phyloP scores from a whole-genome alignment of 2,888 invertebrate species.

The Sarcophaga caerulescens region DNA sequence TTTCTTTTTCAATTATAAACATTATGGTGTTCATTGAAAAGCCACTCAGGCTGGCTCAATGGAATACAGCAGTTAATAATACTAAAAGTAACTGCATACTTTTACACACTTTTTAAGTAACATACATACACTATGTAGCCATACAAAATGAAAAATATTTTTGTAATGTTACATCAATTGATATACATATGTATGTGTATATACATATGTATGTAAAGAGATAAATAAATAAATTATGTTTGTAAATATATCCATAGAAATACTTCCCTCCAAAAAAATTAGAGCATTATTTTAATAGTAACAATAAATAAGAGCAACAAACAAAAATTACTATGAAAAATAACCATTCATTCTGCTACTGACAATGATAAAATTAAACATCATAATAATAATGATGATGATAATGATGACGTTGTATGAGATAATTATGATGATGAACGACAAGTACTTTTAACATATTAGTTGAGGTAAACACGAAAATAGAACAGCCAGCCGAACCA shows the following conservation, averaged over 20 bases:
- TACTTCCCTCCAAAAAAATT: neutral
- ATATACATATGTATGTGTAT: too few relatives aligned
- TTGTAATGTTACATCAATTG: too few relatives aligned
- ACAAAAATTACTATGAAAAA: conserved; percentile 24
- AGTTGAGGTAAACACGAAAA: conserved; percentile 62
- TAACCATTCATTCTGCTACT: neutral
- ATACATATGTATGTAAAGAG: neutral
- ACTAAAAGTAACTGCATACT: too few relatives aligned
- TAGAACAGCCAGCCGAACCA: conserved; percentile 20
- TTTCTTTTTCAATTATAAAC: too few relatives aligned
- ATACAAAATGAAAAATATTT: too few relatives aligned
- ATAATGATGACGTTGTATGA: neutral
- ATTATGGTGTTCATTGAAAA: too few relatives aligned
- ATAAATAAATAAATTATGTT: neutral
- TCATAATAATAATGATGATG: conserved; percentile 25
- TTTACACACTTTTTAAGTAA: too few relatives aligned
- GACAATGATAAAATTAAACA: conserved; percentile 37
- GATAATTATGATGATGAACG: neutral
- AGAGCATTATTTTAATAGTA: conserved; percentile 14
- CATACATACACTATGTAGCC: too few relatives aligned
- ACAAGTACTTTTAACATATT: conserved; percentile 48
- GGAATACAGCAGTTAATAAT: too few relatives aligned
- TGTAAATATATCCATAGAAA: neutral
- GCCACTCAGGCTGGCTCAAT: too few relatives aligned
- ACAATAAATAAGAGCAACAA: neutral